Base-by-base conservation (phyloP, 2,797 vertebrate genomes). In the Bradypus variegatus region DNA sequence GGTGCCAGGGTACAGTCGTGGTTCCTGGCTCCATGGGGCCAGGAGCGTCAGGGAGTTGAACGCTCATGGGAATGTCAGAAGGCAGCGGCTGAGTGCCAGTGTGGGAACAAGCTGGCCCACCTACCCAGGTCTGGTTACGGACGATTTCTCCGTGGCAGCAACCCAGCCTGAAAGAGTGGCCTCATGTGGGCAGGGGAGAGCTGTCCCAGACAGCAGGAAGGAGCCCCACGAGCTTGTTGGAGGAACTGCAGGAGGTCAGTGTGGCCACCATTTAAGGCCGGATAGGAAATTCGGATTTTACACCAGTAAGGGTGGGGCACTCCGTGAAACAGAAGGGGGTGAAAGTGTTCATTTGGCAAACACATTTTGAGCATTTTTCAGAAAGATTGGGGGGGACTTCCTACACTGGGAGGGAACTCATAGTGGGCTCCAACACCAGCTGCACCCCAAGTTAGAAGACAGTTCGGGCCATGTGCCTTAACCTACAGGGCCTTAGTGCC, bases 41-140 rank as follows among this genome's bases (percentile, higher is more conserved):
- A 8, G 45, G 55, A n/a, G 58, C 3, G 15, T 15, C 8, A 41
- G 33, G 19, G 45, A 1, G 36, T 12, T 0, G 21, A 13, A 3
- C 19, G 4, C n/a, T 8, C 33, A 5, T 62, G 16, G 8, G 50
- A 25, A 15, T 53, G 4, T 45, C 41, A 45, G 41, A 8, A 45
- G 4, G 41, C 41, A 45, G 41, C 8, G 41, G 41, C 41, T 8
- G 41, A 45, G 41, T 10, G 18, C 53, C 4, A 3, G 38, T 45
- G 85, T 5, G 0, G 1, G 53, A 78, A 21, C 58, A 5, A 27
- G 27, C 58, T 38, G 9, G 25, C 50, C 67, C 19, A 60, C 60
- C 60, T 8, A 6, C 18, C 11, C 21, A 1, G 60, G 73, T 19
- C 53, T 27, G 15, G n/a, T 21, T 23, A 48, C 67, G 55, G 45